Evolutionary conservation across 2,797 vertebrate genomes (phyloP).

Genomic region (Limosa lapponica): DNA sequence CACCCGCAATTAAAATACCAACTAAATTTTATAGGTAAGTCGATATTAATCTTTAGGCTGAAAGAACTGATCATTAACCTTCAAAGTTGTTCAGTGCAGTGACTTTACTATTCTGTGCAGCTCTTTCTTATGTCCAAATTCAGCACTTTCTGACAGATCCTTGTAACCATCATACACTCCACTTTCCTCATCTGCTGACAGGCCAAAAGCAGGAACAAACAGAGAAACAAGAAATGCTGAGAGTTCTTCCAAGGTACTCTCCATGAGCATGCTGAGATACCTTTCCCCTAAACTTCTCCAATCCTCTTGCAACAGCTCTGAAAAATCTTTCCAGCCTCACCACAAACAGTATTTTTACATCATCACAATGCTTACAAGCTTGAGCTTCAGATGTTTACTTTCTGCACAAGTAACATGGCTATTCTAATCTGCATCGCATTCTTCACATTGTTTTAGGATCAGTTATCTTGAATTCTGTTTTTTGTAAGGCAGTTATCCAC

Average conservation of each 20-base stretch:
- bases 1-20: background rate
- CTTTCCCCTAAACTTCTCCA: background rate
- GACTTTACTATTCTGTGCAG: background rate
- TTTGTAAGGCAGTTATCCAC: conserved; percentile 38
- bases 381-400: conserved; percentile 23
- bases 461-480: conserved; percentile 53
- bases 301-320: background rate
- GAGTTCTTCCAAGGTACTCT: background rate
- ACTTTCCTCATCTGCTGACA: conserved; percentile 28
- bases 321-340: background rate
- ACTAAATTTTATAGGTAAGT: background rate
- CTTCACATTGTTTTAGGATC: conserved; percentile 61
- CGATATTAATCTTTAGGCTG: conserved; percentile 33
- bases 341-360: conserved; percentile 15
- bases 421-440: conserved; percentile 43
- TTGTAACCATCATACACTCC: background rate
- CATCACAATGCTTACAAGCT: background rate
- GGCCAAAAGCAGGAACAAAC: background rate
- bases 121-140: background rate
- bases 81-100: background rate
- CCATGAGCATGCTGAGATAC: background rate
- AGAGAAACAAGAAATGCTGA: conserved; percentile 33
- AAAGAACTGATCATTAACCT: conserved; percentile 46
- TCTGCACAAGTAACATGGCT: background rate
- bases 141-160: conserved; percentile 15